A percentile compares a stretch with the other conserved stretches of the same genome.
phyloP scores from a whole-genome alignment of 1,140 invertebrate species.

The Leptopilina boulardi region DNA sequence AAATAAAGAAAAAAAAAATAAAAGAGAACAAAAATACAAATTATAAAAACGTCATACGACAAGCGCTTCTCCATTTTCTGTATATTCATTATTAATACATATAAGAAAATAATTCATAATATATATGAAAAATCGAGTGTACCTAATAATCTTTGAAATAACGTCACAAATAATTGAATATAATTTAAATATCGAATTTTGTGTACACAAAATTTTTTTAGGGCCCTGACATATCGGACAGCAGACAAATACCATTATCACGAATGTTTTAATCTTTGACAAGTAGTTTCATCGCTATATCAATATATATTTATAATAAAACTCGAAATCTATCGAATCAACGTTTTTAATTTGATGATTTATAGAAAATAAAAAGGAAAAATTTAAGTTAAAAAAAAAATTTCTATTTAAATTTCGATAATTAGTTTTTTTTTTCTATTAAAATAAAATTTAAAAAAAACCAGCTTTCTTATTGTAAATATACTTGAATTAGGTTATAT shows the following conservation, averaged over 20 bases:
- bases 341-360: neutral
- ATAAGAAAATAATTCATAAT: conserved; percentile 51
- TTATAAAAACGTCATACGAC: conserved; percentile 46
- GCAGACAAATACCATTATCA: conserved; percentile 38
- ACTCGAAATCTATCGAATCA: conserved; percentile 2
- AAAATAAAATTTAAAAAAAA: too few relatives aligned
- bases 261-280: conserved; percentile 27
- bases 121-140: conserved; percentile 49
- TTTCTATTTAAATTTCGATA: too few relatives aligned
- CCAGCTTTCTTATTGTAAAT: too few relatives aligned
- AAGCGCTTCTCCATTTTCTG: conserved; percentile 54
- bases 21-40: conserved; percentile 40
- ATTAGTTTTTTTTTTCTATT: too few relatives aligned
- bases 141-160: conserved; percentile 45
- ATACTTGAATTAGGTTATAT: too few relatives aligned
- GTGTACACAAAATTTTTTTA: conserved; percentile 42
- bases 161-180: conserved; percentile 36
- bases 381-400: neutral
- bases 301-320: neutral
- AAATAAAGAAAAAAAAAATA: conserved; percentile 50
- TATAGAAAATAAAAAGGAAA: neutral
- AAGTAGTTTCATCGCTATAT: conserved; percentile 28
- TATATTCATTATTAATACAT: conserved; percentile 59
- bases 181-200: conserved; percentile 33
- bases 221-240: conserved; percentile 63